These are phyloP conservation scores for Drosophila pseudoananassae DNA, from an alignment of 1,140 invertebrate species.

Conservation along the genomic window DNA sequence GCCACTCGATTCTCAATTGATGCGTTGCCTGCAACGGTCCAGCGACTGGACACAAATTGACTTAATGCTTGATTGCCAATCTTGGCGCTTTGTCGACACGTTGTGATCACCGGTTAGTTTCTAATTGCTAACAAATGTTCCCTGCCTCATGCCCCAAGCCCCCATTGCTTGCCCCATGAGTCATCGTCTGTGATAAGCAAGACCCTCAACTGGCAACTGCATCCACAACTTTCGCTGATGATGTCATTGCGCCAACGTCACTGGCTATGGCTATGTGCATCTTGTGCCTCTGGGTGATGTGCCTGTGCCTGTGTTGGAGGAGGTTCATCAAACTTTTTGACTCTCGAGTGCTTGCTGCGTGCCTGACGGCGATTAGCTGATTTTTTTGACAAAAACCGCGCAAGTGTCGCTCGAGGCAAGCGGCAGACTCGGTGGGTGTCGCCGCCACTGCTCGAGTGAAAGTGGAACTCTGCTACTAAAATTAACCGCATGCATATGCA, in stretches of 20 bases:
- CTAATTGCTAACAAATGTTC: conserved; percentile 74
- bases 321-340: conserved; percentile 69
- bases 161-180: conserved; percentile 23
- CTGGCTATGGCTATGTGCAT: no score
- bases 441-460: conserved; percentile 51
- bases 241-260: conserved; percentile 55
- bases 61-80: conserved; percentile 79
- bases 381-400: conserved; percentile 74
- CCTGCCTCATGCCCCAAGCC: background rate
- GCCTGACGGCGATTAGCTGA: conserved; percentile 64
- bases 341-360: conserved; percentile 17
- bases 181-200: conserved; percentile 39
- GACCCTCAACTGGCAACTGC: conserved; percentile 28
- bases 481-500: conserved; percentile 68
- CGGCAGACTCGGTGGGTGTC: conserved; percentile 42
- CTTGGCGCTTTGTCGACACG: conserved; percentile 75
- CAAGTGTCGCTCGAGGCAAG: conserved; percentile 60
- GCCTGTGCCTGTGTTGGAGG: background rate
- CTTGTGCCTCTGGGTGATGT: no score
- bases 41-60: conserved; percentile 59
- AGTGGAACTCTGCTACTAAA: conserved; percentile 79
- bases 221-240: conserved; percentile 49
- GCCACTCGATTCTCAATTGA: conserved; percentile 2
- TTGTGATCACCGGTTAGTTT: conserved; percentile 65
- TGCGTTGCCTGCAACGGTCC: conserved; percentile 6